phyloP scores from a whole-genome alignment of 2,888 invertebrate genomes.

The Unio delphinus region DNA sequence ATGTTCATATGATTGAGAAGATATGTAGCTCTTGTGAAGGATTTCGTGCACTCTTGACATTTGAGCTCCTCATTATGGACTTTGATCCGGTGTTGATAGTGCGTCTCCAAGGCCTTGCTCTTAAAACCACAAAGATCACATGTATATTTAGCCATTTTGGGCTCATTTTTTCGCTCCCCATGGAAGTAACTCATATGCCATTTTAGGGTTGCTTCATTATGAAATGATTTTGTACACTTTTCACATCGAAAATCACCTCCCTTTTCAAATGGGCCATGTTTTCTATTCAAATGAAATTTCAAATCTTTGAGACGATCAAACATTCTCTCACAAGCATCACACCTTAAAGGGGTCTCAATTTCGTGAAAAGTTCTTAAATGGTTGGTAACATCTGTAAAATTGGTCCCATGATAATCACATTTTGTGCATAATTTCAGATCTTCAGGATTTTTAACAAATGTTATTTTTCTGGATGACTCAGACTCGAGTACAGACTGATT shows the following conservation, averaged over 20 bases:
- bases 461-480: too few relatives aligned
- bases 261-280: constrained; percentile 38
- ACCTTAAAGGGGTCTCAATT: constrained; percentile 31
- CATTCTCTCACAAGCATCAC: constrained; percentile 47
- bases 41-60: constrained; percentile 38
- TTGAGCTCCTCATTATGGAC: constrained; percentile 19
- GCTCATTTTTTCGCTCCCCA: not conserved
- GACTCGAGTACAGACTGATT: too few relatives aligned
- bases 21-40: constrained; percentile 23
- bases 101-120: constrained; percentile 21
- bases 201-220: constrained; percentile 10
- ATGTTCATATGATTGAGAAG: constrained; percentile 36
- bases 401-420: constrained; percentile 21
- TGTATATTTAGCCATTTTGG: constrained; percentile 15
- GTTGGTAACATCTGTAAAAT: constrained; percentile 24
- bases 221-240: constrained; percentile 26
- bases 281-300: constrained; percentile 33
- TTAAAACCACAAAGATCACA: constrained; percentile 33
- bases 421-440: constrained; percentile 26
- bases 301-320: constrained; percentile 29
- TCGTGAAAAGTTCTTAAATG: constrained; percentile 31
- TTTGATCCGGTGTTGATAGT: constrained; percentile 28
- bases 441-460: not conserved
- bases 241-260: constrained; percentile 17
- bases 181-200: constrained; percentile 23